Evolutionary conservation across 2,888 invertebrate species (phyloP).

Genomic region (Drosophila infuscata): DNA sequence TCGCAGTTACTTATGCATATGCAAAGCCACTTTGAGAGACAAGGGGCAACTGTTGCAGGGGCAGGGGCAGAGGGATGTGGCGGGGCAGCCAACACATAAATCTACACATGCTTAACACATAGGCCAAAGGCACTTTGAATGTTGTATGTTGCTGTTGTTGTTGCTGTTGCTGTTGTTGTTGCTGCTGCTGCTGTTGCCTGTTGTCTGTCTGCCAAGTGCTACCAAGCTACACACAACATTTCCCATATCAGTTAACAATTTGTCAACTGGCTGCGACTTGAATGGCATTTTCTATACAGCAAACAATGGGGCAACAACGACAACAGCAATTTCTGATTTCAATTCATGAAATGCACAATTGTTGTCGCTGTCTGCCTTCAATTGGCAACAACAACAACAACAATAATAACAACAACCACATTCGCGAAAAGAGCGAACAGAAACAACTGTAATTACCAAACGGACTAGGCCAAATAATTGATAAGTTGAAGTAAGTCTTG

Average conservation of each 20-base stretch:
- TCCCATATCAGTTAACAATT: slow-evolving; percentile 79
- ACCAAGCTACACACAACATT: slow-evolving; percentile 57
- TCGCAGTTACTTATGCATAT: slow-evolving; percentile 50
- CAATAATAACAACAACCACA: slow-evolving; percentile 13
- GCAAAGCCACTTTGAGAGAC: slow-evolving; percentile 39
- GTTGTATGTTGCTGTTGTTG: slow-evolving; percentile 9
- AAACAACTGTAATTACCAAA: slow-evolving; percentile 51
- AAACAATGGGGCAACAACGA: slow-evolving; percentile 65
- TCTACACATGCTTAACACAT: slow-evolving; percentile 67
- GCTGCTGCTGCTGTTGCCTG: slow-evolving; percentile 23
- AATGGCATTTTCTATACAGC: slow-evolving; percentile 68
- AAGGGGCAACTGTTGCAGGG: neutral
- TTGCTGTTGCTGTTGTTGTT: slow-evolving; percentile 1
- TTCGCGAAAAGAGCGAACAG: neutral
- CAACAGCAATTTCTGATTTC: slow-evolving; percentile 44
- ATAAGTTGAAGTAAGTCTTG: slow-evolving; percentile 33
- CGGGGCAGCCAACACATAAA: slow-evolving; percentile 53
- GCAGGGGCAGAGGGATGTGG: neutral
- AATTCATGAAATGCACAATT: slow-evolving; percentile 80
- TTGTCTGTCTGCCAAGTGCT: slow-evolving; percentile 36
- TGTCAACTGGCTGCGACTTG: slow-evolving; percentile 73
- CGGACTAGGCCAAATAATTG: slow-evolving; percentile 34
- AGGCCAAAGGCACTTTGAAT: slow-evolving; percentile 53
- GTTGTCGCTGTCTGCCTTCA: slow-evolving; percentile 67
- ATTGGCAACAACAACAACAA: slow-evolving; percentile 40